These are phyloP conservation scores for Brachypteracias leptosomus DNA, from an alignment of 2,113 vertebrate genomes.

Conservation along the genomic window DNA sequence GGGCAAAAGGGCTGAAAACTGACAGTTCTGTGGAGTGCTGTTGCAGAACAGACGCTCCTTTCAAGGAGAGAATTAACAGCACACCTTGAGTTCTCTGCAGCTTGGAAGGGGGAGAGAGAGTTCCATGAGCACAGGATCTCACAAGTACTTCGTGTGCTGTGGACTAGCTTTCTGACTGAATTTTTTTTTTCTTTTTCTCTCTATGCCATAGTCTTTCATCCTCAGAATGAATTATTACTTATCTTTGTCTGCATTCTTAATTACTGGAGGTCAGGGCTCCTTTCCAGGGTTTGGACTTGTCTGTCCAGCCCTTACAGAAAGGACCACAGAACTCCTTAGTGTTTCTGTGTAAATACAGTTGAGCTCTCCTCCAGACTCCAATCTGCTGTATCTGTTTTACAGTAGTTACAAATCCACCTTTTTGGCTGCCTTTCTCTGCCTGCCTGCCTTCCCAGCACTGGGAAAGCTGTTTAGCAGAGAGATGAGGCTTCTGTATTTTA, in stretches of 20 bases:
- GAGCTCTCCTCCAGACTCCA: not conserved
- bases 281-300: not conserved
- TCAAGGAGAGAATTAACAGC: not conserved
- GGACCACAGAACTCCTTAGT: not conserved
- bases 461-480: not conserved
- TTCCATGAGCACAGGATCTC: not conserved
- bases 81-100: not conserved
- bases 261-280: constrained; percentile 9
- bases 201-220: not conserved
- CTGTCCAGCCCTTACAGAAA: not conserved
- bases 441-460: not conserved
- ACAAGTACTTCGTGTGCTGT: not conserved
- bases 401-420: not conserved
- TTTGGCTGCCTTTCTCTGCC: not conserved
- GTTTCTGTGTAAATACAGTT: not conserved
- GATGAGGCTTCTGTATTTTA: not conserved
- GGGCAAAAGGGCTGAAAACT: not conserved
- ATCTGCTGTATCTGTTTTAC: not conserved
- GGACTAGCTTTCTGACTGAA: not conserved
- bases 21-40: not conserved
- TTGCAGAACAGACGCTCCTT: not conserved
- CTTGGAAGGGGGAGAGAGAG: not conserved
- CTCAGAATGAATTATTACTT: constrained; percentile 6
- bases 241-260: not conserved
- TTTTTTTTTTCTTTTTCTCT: not conserved